Evolutionary conservation across 2,888 invertebrate genomes (phyloP), one percentile per base, ranked within the genome.

Genomic region (Agapostemon virescens): DNA sequence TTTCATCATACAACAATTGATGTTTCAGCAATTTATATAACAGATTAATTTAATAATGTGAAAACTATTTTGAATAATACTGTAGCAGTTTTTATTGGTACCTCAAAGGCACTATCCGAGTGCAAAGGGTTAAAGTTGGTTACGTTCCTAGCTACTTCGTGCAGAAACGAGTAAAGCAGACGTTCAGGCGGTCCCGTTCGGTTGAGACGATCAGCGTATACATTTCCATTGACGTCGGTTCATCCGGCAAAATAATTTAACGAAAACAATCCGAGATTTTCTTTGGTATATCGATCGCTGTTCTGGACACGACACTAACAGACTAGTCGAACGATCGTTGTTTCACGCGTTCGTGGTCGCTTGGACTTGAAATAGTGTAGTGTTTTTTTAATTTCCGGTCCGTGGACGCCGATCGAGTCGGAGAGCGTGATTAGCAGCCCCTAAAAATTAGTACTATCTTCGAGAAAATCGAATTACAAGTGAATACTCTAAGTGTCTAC

Each of bases 311-410:
- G 86, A 86, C 77, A 85, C 78, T 88, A 87, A 82, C 3, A 88
- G 42, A 89, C 89, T 89, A 89, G 89, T 89, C 79, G 82, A 89
- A 89, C 88, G 85, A n/a, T n/a, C n/a, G n/a, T n/a, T 86, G 87
- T 86, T 83, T 84, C 74, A 67, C 63, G n/a, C 63, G 63, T 76
- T 52, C 73, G 61, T 74, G 81, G 36, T 69, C 61, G 55, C n/a
- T 58, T 45, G 23, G 68, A 45, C 26, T 15, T 61, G 73, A 71
- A 77, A 69, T 52, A 15, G 64, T 30, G 40, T 55, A n/a, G 36
- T 11, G n/a, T n/a, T n/a, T n/a, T 36, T 33, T 20, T 30, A 72
- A 73, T 76, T 73, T 66, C 80, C 80, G 45, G 64, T 52, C 40
- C n/a, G 64, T 42, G 71, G 74, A 79, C 70, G 80, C 68, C 74